Evolutionary conservation across 2,888 invertebrate species (phyloP), one percentile per base, ranked within the genome.

Genomic region (Cephus sareptanus): DNA sequence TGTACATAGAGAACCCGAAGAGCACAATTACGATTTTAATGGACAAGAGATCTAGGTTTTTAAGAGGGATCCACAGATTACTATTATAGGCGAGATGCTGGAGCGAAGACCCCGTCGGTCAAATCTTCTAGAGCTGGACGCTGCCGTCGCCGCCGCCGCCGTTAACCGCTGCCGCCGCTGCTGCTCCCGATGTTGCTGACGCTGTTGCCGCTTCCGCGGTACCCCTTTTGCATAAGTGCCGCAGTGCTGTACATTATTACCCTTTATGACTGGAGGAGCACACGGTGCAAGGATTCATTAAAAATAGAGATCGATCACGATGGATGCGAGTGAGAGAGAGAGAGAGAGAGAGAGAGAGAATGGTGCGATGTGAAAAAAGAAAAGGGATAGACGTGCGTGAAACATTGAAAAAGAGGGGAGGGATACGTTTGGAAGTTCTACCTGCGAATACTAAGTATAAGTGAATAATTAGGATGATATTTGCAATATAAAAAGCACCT

Each of bases 401-500:
- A 69, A 33, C 37, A 76, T 56, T 68, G 76, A 76, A 73, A 69
- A 81, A 75, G 31, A 68, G 35, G 70, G 71, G 76, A 56, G 75
- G 31, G 56, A 68, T 76, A 75, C 73, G 40, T 37, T 77, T 56
- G 9, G 76, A 76, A 79, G 56, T 78, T 79, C 81, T 80, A 81
- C 81, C 83, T 83, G 82, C 82, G 79, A 81, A 81, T 84, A 81
- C 82, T 82, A 75, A 75, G 31, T n/a, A 37, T 75, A 75, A 81
- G 79, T 79, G 73, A 69, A 80, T 78, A 77, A 81, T 79, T 69
- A 87, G 85, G 85, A 86, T 83, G 86, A 79, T 79, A 88, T 85
- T 89, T 90, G 90, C 90, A 91, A 91, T 90, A 90, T 87, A 82
- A 77, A 76, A 80, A 84, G 85, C 88, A 89, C 87, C 86, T 88